Conservation (phyloP, 2,797 vertebrate genomes). For the Phataginus tricuspis region DNA sequence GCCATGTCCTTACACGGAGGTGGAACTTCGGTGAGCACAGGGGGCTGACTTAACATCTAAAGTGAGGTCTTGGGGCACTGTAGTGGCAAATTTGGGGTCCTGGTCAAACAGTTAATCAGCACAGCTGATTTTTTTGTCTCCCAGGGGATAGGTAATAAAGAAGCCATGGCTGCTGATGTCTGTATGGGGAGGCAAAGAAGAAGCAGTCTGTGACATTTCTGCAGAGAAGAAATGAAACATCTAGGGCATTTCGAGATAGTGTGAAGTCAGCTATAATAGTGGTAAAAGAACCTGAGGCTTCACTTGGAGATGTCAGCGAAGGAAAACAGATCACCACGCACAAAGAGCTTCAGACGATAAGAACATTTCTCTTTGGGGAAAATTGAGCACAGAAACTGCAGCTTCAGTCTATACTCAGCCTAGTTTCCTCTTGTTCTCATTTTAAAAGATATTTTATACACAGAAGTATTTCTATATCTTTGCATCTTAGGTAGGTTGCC, state of each 20-base stretch:
- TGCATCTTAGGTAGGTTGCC: background rate
- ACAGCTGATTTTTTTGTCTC: background rate
- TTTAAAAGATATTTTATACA: background rate
- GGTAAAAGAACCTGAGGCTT: background rate
- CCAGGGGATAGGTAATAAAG: background rate
- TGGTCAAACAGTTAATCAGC: background rate
- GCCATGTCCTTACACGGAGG: accelerated
- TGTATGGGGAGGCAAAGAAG: background rate
- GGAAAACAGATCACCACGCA: background rate
- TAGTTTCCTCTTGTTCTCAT: background rate
- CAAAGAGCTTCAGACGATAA: background rate
- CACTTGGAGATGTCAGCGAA: background rate
- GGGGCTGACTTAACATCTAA: background rate
- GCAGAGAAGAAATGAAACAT: background rate
- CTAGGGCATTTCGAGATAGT: background rate
- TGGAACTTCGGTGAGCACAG: no score
- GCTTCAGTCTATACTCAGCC: background rate
- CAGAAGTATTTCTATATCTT: background rate
- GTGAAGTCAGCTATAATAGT: background rate
- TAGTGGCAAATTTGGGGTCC: background rate
- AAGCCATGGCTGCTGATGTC: background rate
- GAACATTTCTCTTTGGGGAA: background rate
- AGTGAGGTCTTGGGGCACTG: background rate
- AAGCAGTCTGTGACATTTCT: background rate
- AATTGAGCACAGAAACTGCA: background rate